Evolutionary conservation across 1,140 invertebrate species (phyloP).

Genomic region (Bombus balteatus): DNA sequence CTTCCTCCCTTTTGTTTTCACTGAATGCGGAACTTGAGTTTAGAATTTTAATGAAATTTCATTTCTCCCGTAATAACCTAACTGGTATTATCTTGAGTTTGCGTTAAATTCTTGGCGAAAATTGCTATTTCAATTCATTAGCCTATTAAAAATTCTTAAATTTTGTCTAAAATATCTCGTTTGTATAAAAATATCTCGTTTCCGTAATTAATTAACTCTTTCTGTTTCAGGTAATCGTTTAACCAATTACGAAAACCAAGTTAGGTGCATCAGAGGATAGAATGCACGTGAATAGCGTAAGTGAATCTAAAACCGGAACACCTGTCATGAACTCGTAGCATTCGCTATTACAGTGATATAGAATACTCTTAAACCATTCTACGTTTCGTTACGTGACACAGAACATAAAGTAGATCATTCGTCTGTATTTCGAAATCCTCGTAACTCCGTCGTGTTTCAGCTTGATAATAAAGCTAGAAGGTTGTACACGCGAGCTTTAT

Average conservation of each 20-base stretch:
- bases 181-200: no score
- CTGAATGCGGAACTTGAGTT: background rate
- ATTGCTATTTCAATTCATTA: background rate
- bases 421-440: slow-evolving; percentile 33
- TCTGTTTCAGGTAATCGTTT: slow-evolving; percentile 35
- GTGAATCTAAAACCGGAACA: slow-evolving; percentile 31
- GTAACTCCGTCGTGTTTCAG: slow-evolving; percentile 30
- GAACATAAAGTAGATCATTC: slow-evolving; percentile 44
- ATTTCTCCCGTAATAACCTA: background rate
- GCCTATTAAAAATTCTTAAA: background rate
- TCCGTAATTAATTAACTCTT: background rate
- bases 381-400: slow-evolving; percentile 40
- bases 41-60: background rate
- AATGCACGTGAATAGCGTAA: slow-evolving; percentile 17
- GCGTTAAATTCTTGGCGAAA: background rate
- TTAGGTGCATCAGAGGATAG: background rate
- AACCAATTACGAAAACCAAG: no score
- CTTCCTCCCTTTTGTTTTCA: background rate
- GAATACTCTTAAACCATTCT: slow-evolving; percentile 20
- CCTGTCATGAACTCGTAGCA: slow-evolving; percentile 17
- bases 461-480: slow-evolving; percentile 39
- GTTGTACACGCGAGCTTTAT: slow-evolving; percentile 7
- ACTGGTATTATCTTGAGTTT: background rate
- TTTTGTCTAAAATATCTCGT: no score
- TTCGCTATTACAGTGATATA: slow-evolving; percentile 12